phyloP scores from a whole-genome alignment of 2,888 invertebrate genomes.

The Scaptomyza caliginosa region DNA sequence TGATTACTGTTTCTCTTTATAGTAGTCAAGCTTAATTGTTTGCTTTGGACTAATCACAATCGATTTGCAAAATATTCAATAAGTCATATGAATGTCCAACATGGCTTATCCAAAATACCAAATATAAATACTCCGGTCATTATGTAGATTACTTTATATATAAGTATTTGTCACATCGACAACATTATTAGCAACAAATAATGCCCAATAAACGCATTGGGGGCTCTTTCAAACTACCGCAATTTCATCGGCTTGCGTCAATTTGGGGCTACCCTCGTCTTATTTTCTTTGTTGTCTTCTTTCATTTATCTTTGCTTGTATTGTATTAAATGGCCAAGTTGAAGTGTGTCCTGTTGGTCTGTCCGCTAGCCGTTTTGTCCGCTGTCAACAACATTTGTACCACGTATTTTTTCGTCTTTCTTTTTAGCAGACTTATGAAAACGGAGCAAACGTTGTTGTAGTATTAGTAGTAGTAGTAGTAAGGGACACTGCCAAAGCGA shows the following conservation, averaged over 20 bases:
- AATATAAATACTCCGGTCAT: slow-evolving; percentile 21
- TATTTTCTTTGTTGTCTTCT: slow-evolving; percentile 7
- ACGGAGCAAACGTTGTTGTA: slow-evolving; percentile 23
- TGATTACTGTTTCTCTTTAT: no score
- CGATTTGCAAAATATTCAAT: slow-evolving; percentile 2
- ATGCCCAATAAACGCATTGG: slow-evolving; percentile 60
- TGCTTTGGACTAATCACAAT: not conserved
- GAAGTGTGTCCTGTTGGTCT: slow-evolving; percentile 30
- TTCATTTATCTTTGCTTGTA: slow-evolving; percentile 12
- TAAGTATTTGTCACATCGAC: slow-evolving; percentile 66
- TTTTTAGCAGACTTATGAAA: slow-evolving; percentile 69
- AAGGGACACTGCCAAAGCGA: slow-evolving; percentile 9
- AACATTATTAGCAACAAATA: slow-evolving; percentile 77
- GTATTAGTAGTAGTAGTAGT: not conserved
- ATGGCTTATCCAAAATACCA: not conserved
- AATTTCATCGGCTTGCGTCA: slow-evolving; percentile 66
- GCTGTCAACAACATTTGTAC: slow-evolving; percentile 78
- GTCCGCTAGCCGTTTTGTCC: slow-evolving; percentile 47
- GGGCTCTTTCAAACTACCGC: slow-evolving; percentile 42
- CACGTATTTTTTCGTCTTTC: slow-evolving; percentile 58
- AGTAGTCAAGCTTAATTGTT: no score
- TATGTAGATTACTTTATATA: slow-evolving; percentile 42
- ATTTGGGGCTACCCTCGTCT: slow-evolving; percentile 69
- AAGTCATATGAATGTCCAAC: not conserved
- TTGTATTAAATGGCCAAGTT: slow-evolving; percentile 55